Evolutionary conservation across 64 coral and sea anemone species (phyloP).

Genomic region (Actinia equina): DNA sequence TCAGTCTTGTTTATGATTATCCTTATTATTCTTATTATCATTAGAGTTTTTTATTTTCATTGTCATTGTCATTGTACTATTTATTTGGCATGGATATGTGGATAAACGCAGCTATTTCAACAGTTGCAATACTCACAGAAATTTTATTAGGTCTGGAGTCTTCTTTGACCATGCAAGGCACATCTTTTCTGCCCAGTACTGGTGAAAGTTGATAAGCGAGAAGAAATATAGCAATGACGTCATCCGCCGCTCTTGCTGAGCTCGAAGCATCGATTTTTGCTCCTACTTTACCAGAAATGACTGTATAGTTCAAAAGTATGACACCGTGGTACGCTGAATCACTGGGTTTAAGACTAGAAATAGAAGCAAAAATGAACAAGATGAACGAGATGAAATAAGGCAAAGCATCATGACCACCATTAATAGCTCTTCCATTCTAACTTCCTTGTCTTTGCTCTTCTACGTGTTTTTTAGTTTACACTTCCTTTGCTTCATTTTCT

Average conservation of each 20-base stretch:
- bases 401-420: too few relatives aligned
- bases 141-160: background rate
- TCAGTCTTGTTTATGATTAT: too few relatives aligned
- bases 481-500: too few relatives aligned
- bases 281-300: constrained; percentile 36
- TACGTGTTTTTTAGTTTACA: too few relatives aligned
- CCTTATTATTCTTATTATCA: too few relatives aligned
- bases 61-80: too few relatives aligned
- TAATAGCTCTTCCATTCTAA: too few relatives aligned
- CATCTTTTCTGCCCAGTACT: background rate
- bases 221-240: background rate
- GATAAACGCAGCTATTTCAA: too few relatives aligned
- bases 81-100: too few relatives aligned
- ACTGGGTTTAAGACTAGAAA: constrained; percentile 11
- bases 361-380: background rate
- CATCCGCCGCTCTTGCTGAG: background rate
- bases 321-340: constrained; percentile 28
- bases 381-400: background rate
- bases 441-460: too few relatives aligned
- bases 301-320: constrained; percentile 44
- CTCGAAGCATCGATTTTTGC: constrained; percentile 10
- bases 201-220: background rate
- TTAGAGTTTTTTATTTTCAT: too few relatives aligned
- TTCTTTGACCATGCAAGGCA: background rate
- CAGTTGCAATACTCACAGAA: background rate